These are phyloP conservation scores for Pyrrhosoma nymphula DNA, from an alignment of 2,888 invertebrate species.

Conservation along the genomic window DNA sequence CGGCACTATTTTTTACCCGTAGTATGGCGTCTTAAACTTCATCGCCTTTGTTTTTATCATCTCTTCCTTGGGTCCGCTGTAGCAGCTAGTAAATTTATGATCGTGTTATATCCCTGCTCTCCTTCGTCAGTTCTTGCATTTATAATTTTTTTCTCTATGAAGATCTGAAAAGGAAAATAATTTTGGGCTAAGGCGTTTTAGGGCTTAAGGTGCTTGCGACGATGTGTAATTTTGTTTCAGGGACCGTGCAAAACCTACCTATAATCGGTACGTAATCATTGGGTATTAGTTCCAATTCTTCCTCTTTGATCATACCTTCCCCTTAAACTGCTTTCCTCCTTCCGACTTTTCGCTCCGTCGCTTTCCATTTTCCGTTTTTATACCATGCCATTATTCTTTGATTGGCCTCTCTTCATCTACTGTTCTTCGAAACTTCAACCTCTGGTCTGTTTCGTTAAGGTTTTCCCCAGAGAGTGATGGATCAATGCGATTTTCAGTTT, in stretches of 20 bases:
- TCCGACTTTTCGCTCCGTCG: neutral
- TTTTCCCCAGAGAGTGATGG: neutral
- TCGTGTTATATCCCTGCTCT: neutral
- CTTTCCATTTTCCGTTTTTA: neutral
- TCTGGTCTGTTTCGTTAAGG: neutral
- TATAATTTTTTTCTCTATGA: neutral
- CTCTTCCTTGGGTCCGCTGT: neutral
- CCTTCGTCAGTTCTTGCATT: neutral
- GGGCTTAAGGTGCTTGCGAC: neutral
- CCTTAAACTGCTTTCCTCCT: neutral
- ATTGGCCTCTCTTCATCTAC: neutral
- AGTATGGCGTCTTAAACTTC: neutral
- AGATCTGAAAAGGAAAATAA: neutral
- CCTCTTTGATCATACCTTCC: neutral
- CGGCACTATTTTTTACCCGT: neutral
- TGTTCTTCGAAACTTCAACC: neutral
- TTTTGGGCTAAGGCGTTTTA: neutral
- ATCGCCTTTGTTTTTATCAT: neutral
- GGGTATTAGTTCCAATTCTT: neutral
- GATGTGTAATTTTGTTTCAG: neutral
- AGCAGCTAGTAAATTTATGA: neutral
- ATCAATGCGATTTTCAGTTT: neutral
- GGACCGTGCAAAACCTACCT: conserved; percentile 10
- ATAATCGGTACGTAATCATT: neutral
- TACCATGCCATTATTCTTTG: neutral